phyloP scores from a whole-genome alignment of 30 jellyfish, hydroid and myxozoan species.

The Nemopilema nomurai region DNA sequence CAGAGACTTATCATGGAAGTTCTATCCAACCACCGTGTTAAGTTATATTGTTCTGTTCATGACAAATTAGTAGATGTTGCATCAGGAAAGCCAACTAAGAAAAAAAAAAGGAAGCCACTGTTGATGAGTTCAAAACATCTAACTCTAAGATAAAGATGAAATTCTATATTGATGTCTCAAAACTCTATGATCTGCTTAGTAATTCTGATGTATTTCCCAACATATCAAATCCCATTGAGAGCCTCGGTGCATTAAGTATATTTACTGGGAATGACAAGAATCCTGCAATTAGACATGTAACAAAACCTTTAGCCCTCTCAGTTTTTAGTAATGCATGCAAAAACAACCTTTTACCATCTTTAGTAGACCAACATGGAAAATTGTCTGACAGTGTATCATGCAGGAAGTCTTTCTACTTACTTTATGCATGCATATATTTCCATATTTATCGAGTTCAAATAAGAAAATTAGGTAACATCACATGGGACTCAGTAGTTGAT shows the following conservation, averaged over 20 bases:
- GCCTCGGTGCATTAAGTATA: constrained; percentile 41
- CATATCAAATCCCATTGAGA: not conserved
- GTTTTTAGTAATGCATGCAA: constrained; percentile 25
- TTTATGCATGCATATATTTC: constrained; percentile 18
- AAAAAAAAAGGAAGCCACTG: too few relatives aligned
- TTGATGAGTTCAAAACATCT: too few relatives aligned
- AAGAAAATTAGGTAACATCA: constrained; percentile 17
- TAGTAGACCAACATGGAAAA: constrained; percentile 9
- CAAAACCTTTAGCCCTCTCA: constrained; percentile 6
- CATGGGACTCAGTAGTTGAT: constrained; percentile 22
- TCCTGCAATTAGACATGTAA: constrained; percentile 18
- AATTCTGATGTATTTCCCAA: not conserved
- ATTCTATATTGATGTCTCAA: constrained; percentile 40
- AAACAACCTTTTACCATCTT: not conserved
- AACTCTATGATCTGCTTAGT: constrained; percentile 1
- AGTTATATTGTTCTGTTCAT: constrained; percentile 19
- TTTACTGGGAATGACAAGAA: constrained; percentile 39
- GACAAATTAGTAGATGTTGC: constrained; percentile 39
- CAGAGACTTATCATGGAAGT: constrained; percentile 24
- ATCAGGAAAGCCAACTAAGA: constrained; percentile 50
- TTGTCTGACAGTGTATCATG: constrained; percentile 8
- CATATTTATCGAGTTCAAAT: constrained; percentile 25
- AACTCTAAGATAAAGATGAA: constrained; percentile 48
- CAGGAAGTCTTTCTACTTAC: not conserved
- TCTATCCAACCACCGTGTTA: not conserved